These are phyloP conservation scores for Crotophaga sulcirostris DNA, from an alignment of 2,113 vertebrate genomes.

Conservation along the genomic window DNA sequence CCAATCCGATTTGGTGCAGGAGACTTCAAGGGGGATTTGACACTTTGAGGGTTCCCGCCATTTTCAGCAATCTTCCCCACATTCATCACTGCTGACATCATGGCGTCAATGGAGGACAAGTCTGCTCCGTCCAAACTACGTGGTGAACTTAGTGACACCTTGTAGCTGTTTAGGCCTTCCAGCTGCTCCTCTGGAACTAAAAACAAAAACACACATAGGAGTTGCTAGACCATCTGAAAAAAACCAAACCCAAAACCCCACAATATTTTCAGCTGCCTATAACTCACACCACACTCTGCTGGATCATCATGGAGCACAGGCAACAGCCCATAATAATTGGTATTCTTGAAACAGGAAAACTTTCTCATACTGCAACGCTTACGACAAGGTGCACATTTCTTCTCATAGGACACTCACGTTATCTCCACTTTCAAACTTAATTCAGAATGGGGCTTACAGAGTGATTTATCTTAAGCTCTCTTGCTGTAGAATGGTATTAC, in stretches of 20 bases:
- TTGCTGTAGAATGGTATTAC: background rate
- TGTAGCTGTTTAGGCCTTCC: conserved; percentile 64
- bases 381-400: background rate
- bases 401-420: background rate
- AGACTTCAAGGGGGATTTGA: conserved; percentile 85
- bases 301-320: background rate
- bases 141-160: conserved; percentile 64
- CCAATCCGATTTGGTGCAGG: conserved; percentile 84
- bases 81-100: conserved; percentile 91
- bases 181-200: conserved; percentile 67
- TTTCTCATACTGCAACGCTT: background rate
- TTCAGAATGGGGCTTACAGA: background rate
- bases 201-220: conserved; percentile 16
- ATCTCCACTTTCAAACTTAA: background rate
- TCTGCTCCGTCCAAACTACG: conserved; percentile 79
- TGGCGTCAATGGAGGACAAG: conserved; percentile 88
- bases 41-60: conserved; percentile 71
- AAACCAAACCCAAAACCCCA: background rate
- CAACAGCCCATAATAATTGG: background rate
- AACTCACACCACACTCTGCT: background rate
- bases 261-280: background rate
- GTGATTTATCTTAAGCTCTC: background rate
- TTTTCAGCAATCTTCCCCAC: conserved; percentile 85
- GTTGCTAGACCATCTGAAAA: background rate
- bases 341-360: background rate